Evolutionary conservation across 2,888 invertebrate genomes (phyloP).

Genomic region (Timema cristinae): DNA sequence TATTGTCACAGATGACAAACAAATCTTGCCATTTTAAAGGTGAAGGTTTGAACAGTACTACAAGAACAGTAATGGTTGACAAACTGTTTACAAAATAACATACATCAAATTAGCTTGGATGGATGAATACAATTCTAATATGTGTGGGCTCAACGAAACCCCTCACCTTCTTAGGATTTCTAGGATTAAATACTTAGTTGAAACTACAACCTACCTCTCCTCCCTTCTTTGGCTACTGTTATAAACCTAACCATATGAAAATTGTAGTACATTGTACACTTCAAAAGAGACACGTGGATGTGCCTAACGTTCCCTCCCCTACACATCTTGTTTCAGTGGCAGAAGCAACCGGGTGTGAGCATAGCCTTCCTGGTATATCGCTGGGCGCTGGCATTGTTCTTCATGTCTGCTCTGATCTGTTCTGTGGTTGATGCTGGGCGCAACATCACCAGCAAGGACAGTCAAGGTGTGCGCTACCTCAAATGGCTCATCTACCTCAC

Average conservation of each 20-base stretch:
- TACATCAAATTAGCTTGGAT: no score
- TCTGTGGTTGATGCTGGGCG: conserved; percentile 40
- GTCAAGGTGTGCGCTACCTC: conserved; percentile 32
- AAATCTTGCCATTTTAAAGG: no score
- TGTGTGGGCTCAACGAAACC: no score
- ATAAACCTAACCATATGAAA: not conserved
- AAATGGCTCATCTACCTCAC: conserved; percentile 72
- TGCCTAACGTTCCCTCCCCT: not conserved
- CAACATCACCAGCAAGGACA: conserved; percentile 44
- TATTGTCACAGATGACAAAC: no score
- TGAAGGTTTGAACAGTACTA: no score
- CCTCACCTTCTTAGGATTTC: no score
- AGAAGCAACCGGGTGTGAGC: conserved; percentile 49
- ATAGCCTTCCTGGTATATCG: conserved; percentile 51
- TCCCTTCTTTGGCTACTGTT: no score
- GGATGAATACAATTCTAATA: no score
- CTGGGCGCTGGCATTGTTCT: conserved; percentile 53
- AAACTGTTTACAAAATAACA: no score
- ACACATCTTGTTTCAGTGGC: conserved; percentile 52
- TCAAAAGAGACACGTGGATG: not conserved
- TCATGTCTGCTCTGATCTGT: conserved; percentile 44
- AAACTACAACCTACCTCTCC: no score
- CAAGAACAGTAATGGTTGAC: no score
- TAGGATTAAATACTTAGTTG: no score
- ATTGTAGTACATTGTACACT: not conserved